Evolutionary conservation across 2,113 vertebrate genomes (phyloP).

Genomic region (Ahaetulla prasina): DNA sequence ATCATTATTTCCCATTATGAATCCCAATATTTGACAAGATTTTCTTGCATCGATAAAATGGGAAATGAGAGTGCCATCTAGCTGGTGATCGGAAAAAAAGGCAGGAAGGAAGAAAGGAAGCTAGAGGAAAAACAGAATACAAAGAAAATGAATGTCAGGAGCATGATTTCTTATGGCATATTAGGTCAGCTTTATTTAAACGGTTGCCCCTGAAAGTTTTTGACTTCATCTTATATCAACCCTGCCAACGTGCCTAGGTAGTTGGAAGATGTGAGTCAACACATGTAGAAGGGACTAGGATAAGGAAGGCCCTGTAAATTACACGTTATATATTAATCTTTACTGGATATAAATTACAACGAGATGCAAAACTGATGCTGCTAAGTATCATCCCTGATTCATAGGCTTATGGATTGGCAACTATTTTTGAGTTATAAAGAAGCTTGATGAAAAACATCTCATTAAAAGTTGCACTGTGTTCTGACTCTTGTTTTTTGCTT

Average conservation of each 20-base stretch:
- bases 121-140: background rate
- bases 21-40: background rate
- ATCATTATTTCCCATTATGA: background rate
- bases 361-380: background rate
- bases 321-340: background rate
- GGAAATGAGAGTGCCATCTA: background rate
- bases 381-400: background rate
- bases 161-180: background rate
- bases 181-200: background rate
- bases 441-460: background rate
- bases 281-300: background rate
- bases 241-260: background rate
- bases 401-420: background rate
- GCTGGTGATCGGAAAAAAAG: background rate
- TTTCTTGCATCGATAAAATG: background rate
- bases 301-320: background rate
- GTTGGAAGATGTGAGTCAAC: background rate
- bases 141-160: background rate
- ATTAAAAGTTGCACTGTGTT: background rate
- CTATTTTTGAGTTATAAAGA: background rate
- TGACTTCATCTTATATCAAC: background rate
- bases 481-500: background rate
- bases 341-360: background rate
- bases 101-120: background rate
- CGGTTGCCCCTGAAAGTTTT: background rate